phyloP scores from a whole-genome alignment of 2,888 invertebrate species.

The Cordilura impudica region DNA sequence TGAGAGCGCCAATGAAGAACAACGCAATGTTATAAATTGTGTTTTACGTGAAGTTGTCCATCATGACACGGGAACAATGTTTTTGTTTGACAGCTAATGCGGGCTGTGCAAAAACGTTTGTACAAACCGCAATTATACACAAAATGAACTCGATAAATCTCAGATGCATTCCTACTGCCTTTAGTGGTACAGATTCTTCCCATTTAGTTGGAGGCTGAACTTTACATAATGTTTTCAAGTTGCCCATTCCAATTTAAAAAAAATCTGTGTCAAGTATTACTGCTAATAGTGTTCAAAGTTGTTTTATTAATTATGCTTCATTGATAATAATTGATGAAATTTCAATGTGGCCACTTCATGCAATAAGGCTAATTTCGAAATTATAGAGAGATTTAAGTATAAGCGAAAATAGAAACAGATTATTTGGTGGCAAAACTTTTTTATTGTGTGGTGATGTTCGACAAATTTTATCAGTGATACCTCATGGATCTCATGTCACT shows the following conservation, averaged over 20 bases:
- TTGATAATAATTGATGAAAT: too few relatives aligned
- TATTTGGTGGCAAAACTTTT: constrained; percentile 8
- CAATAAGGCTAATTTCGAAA: constrained; percentile 17
- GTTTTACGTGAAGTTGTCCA: background rate
- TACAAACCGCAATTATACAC: constrained; percentile 26
- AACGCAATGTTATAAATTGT: background rate
- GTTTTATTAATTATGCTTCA: constrained; percentile 10
- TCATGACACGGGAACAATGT: constrained; percentile 2
- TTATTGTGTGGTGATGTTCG: constrained; percentile 2
- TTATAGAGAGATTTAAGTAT: constrained; percentile 4
- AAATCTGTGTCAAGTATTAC: background rate
- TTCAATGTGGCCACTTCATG: constrained; percentile 26
- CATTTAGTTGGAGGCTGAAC: constrained; percentile 21
- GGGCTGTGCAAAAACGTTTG: constrained; percentile 21
- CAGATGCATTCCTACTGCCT: background rate
- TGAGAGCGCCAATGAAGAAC: background rate
- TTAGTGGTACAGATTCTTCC: constrained; percentile 21
- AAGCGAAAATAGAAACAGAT: background rate
- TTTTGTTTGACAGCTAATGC: constrained; percentile 18
- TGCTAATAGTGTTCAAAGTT: background rate
- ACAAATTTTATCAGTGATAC: constrained; percentile 19
- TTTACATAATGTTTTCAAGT: constrained; percentile 12
- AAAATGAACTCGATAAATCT: constrained; percentile 1
- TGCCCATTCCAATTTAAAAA: constrained; percentile 6
- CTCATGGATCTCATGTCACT: too few relatives aligned